Evolutionary conservation across 2,888 invertebrate species (phyloP), one percentile per base, ranked within the genome.

Genomic region (Drosophila neoperkinsi): DNA sequence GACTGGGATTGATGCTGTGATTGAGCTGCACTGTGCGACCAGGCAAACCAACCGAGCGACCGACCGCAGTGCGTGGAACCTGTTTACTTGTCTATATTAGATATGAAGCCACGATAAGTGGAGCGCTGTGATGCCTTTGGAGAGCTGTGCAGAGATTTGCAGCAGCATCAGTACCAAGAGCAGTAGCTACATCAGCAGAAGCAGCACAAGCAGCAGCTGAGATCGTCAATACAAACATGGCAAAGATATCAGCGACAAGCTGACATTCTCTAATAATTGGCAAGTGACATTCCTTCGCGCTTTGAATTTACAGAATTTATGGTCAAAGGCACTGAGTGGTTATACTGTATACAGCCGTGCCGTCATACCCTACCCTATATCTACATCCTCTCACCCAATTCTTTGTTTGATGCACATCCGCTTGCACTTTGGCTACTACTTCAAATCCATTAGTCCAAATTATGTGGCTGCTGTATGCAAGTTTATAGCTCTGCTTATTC

Each of bases 241-340:
- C 88, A 79, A 83, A 88, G 85, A 88, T 88, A 87, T 86, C 88
- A 87, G 86, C 82, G 86, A 86, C 82, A 88, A 85, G 88, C 82
- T 84, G 87, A 86, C 86, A 84, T 88, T 88, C 86, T 86, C 86
- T 82, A 88, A 87, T 88, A 87, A 87, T 87, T 87, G 86, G 88
- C 86, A 85, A 86, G 85, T 86, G 86, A 86, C 86, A 86, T 86
- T 86, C 86, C 86, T 85, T 88, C 86, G 86, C 86, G 88, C 88
- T 88, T 85, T 86, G 86, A 88, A 88, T 88, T 86, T 86, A 75
- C 88, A 83, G 88, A 86, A 85, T 86, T 88, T 85, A 88, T 85
- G 88, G 85, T 87, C 85, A 85, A 81, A 81, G 88, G 79, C 82
- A 82, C 53, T 21, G 58, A 62, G 67, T 57, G 61, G 50, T 30